These are phyloP conservation scores for Callimorpha dominula DNA, from an alignment of 2,888 invertebrate genomes.

Conservation along the genomic window DNA sequence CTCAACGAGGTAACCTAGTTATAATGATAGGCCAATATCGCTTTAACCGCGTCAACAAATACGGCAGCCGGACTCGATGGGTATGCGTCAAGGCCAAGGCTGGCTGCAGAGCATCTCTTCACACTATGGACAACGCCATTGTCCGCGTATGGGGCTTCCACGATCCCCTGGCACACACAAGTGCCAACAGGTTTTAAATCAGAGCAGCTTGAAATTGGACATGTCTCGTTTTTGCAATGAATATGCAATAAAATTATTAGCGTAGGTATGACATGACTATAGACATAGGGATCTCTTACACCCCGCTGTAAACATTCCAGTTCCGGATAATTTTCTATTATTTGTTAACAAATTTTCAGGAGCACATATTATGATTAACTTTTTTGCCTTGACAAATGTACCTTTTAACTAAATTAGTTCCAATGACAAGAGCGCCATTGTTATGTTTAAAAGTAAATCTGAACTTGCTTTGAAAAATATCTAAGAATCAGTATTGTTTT, in stretches of 20 bases:
- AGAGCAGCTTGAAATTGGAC: slow-evolving; percentile 21
- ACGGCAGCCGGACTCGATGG: slow-evolving; percentile 79
- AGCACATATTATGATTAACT: background rate
- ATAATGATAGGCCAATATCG: slow-evolving; percentile 84
- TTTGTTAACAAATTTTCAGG: background rate
- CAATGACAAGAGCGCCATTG: background rate
- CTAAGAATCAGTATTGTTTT: no score
- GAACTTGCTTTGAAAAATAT: background rate
- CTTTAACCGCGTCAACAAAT: slow-evolving; percentile 82
- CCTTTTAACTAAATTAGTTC: background rate
- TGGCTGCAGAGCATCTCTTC: slow-evolving; percentile 80
- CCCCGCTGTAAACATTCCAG: slow-evolving; percentile 36
- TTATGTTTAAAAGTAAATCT: background rate
- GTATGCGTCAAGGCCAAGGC: slow-evolving; percentile 83
- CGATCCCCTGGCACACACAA: slow-evolving; percentile 79
- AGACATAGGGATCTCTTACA: slow-evolving; percentile 20
- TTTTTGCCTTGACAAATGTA: background rate
- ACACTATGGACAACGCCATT: slow-evolving; percentile 82
- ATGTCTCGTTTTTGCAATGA: slow-evolving; percentile 38
- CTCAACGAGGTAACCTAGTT: slow-evolving; percentile 81
- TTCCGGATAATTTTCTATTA: slow-evolving; percentile 18
- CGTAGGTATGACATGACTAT: slow-evolving; percentile 25
- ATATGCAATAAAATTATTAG: slow-evolving; percentile 38
- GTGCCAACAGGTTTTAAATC: slow-evolving; percentile 76
- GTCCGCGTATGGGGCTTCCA: slow-evolving; percentile 83